These are phyloP conservation scores for Deilephila porcellus DNA, from an alignment of 2,888 invertebrate genomes.

Conservation along the genomic window DNA sequence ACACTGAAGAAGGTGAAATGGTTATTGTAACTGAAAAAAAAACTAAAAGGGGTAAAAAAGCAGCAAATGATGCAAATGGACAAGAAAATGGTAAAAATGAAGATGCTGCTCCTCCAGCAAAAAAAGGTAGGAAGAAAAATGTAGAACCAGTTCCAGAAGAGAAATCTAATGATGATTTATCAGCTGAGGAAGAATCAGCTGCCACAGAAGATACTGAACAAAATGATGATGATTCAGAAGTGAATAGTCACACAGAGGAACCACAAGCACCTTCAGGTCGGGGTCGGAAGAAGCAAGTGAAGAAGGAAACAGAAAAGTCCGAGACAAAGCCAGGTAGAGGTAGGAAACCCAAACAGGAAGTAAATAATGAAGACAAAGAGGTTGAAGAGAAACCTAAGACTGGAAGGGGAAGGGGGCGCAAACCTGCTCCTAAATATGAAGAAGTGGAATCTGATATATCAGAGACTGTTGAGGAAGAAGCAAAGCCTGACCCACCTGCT, in stretches of 20 bases:
- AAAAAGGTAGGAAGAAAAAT: conserved; percentile 71
- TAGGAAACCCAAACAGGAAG: conserved; percentile 63
- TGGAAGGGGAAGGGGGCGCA: conserved; percentile 66
- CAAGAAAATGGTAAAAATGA: conserved; percentile 57
- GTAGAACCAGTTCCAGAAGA: conserved; percentile 53
- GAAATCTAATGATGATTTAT: conserved; percentile 57
- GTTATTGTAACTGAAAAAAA: conserved; percentile 55
- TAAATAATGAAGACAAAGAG: conserved; percentile 48
- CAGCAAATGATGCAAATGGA: conserved; percentile 51
- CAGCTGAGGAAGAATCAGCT: conserved; percentile 59
- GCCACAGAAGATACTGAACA: conserved; percentile 54
- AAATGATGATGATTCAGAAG: conserved; percentile 56
- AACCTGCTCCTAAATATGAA: conserved; percentile 59
- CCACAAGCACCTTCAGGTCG: conserved; percentile 50
- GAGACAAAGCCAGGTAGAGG: conserved; percentile 58
- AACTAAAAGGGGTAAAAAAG: conserved; percentile 68
- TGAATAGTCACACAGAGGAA: conserved; percentile 63
- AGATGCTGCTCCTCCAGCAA: conserved; percentile 59
- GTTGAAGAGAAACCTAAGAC: conserved; percentile 64
- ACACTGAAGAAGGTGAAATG: conserved; percentile 44
- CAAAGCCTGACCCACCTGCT: conserved; percentile 39
- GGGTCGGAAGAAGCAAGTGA: conserved; percentile 68
- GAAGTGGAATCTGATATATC: conserved; percentile 62
- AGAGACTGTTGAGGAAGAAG: conserved; percentile 47
- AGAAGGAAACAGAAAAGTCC: conserved; percentile 64